Evolutionary conservation across 2,888 invertebrate species (phyloP).

Genomic region (Maniola hyperantus): DNA sequence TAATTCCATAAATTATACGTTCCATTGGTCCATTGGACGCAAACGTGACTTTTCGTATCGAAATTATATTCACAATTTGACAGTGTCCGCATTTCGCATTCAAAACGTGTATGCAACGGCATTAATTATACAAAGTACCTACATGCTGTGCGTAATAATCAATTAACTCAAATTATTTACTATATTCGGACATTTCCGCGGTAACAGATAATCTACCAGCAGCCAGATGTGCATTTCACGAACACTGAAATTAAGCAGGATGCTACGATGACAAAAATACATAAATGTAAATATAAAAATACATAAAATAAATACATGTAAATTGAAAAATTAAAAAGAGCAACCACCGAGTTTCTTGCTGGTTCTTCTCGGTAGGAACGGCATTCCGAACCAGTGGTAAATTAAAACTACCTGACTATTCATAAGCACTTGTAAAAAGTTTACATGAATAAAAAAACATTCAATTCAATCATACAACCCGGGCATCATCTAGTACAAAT

Average conservation of each 20-base stretch:
- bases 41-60: conserved; percentile 40
- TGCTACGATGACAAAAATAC: background rate
- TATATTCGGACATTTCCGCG: conserved; percentile 10
- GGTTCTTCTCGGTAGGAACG: no score
- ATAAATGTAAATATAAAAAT: no score
- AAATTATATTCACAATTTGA: conserved; percentile 42
- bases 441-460: no score
- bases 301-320: no score
- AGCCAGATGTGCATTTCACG: background rate
- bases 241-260: background rate
- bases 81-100: conserved; percentile 33
- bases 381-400: no score
- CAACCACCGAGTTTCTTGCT: no score
- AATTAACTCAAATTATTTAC: conserved; percentile 25
- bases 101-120: conserved; percentile 24
- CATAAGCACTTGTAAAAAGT: no score
- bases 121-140: conserved; percentile 25
- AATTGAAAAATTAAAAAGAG: no score
- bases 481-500: no score
- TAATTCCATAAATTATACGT: conserved; percentile 29
- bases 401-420: no score
- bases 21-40: conserved; percentile 31
- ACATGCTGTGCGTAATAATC: conserved; percentile 21
- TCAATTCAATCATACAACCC: no score
- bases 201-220: background rate